A percentile compares a stretch with the other conserved stretches of the same genome.
These are phyloP conservation scores for Microcebus ravelobensis DNA, from an alignment of 2,113 vertebrate species.

Conservation along the genomic window DNA sequence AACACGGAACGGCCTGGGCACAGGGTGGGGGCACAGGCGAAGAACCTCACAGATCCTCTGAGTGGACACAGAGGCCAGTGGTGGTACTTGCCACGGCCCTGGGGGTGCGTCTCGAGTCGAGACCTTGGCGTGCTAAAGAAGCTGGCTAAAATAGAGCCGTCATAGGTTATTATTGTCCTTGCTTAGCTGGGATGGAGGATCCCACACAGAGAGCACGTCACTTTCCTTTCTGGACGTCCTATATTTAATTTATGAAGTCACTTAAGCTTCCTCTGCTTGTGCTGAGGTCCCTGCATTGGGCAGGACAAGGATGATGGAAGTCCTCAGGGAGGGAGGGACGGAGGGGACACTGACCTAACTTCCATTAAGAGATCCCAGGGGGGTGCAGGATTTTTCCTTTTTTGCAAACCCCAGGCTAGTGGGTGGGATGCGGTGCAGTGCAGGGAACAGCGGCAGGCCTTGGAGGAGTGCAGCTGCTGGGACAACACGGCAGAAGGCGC, in stretches of 20 bases:
- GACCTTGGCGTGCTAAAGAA: background rate
- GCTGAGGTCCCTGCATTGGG: background rate
- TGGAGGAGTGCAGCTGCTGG: background rate
- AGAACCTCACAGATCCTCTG: background rate
- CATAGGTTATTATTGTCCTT: background rate
- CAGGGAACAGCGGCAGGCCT: background rate
- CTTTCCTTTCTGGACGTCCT: slow-evolving; percentile 36
- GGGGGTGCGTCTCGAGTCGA: background rate
- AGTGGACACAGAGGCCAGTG: background rate
- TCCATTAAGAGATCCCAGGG: background rate
- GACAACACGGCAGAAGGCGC: background rate
- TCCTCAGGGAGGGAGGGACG: background rate
- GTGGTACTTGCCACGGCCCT: background rate
- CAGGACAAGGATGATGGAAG: background rate
- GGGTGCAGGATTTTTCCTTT: background rate
- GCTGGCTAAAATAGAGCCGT: background rate
- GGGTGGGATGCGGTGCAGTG: too few relatives aligned
- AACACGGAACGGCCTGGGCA: too few relatives aligned
- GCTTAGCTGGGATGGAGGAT: background rate
- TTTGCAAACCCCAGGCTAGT: background rate
- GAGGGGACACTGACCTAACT: background rate
- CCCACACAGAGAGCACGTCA: background rate
- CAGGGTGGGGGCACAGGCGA: rapidly evolving
- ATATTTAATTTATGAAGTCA: slow-evolving; percentile 53
- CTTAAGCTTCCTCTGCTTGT: background rate